These are phyloP conservation scores for Agrochola macilenta DNA, from an alignment of 2,888 invertebrate species.

Conservation along the genomic window DNA sequence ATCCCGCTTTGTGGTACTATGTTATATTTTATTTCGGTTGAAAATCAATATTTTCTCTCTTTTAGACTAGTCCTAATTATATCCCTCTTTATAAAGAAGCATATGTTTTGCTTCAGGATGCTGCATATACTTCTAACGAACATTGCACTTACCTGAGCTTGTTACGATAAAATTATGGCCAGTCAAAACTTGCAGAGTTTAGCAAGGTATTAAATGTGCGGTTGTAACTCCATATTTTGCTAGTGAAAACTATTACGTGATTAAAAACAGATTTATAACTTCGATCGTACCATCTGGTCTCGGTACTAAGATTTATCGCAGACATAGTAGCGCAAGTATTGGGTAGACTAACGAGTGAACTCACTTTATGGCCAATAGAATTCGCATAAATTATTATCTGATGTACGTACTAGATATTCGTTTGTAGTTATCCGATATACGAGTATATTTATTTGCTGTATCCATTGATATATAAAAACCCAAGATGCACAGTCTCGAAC, in stretches of 20 bases:
- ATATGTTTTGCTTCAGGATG: background rate
- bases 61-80: background rate
- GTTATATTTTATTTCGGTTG: background rate
- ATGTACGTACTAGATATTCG: conserved; percentile 49
- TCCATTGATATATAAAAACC: too few relatives aligned
- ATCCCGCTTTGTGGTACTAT: background rate
- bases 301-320: conserved; percentile 56
- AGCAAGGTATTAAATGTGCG: conserved; percentile 15
- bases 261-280: conserved; percentile 51
- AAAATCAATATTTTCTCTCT: background rate
- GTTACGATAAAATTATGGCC: background rate
- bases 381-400: conserved; percentile 55
- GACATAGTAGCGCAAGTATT: conserved; percentile 44
- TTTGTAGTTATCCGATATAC: conserved; percentile 41
- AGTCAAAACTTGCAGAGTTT: background rate
- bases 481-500: too few relatives aligned
- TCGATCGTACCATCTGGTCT: conserved; percentile 60
- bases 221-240: conserved; percentile 22
- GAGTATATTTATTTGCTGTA: conserved; percentile 38
- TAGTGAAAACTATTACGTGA: conserved; percentile 33
- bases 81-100: background rate
- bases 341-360: conserved; percentile 40
- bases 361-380: conserved; percentile 45
- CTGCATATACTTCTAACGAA: background rate
- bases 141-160: background rate